Evolutionary conservation across 2,888 invertebrate genomes (phyloP).

Genomic region (Latrodectus elegans): DNA sequence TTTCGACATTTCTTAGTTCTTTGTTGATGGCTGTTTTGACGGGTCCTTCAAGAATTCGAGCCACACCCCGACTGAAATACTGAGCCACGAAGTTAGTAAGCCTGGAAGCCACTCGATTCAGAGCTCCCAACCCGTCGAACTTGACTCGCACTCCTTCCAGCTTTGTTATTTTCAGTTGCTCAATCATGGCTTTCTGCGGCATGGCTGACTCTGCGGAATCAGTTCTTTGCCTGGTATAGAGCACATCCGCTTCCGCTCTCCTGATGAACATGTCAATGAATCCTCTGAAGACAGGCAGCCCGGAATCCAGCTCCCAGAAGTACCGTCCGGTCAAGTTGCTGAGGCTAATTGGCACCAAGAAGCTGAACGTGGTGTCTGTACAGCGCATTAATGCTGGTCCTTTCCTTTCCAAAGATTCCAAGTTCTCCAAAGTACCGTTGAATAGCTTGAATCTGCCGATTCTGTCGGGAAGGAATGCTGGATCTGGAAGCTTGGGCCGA

Average conservation of each 20-base stretch:
- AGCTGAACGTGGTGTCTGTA: slow-evolving; percentile 38
- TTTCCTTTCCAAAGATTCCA: slow-evolving; percentile 13
- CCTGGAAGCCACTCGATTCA: slow-evolving; percentile 44
- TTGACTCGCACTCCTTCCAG: slow-evolving; percentile 46
- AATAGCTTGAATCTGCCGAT: slow-evolving; percentile 47
- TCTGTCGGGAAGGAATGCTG: slow-evolving; percentile 41
- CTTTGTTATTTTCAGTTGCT: slow-evolving; percentile 43
- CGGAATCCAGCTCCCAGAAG: slow-evolving; percentile 47
- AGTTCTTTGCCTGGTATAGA: slow-evolving; percentile 24
- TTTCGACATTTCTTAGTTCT: slow-evolving; percentile 49
- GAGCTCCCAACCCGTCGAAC: slow-evolving; percentile 49
- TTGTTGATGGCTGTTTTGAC: slow-evolving; percentile 51
- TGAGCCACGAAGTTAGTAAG: slow-evolving; percentile 32
- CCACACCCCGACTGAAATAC: slow-evolving; percentile 45
- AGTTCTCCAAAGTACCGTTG: slow-evolving; percentile 52
- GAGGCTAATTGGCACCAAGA: slow-evolving; percentile 45
- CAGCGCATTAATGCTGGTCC: slow-evolving; percentile 52
- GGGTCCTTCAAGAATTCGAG: slow-evolving; percentile 43
- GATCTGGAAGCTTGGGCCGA: slow-evolving; percentile 52
- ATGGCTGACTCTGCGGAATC: neutral
- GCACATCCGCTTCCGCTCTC: slow-evolving; percentile 24
- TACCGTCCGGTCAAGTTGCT: slow-evolving; percentile 51
- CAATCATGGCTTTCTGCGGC: slow-evolving; percentile 18
- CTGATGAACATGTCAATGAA: slow-evolving; percentile 30
- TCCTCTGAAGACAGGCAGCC: slow-evolving; percentile 43